Evolutionary conservation across 2,113 vertebrate species (phyloP), one percentile per base, ranked within the genome.

Genomic region (Sprattus sprattus): DNA sequence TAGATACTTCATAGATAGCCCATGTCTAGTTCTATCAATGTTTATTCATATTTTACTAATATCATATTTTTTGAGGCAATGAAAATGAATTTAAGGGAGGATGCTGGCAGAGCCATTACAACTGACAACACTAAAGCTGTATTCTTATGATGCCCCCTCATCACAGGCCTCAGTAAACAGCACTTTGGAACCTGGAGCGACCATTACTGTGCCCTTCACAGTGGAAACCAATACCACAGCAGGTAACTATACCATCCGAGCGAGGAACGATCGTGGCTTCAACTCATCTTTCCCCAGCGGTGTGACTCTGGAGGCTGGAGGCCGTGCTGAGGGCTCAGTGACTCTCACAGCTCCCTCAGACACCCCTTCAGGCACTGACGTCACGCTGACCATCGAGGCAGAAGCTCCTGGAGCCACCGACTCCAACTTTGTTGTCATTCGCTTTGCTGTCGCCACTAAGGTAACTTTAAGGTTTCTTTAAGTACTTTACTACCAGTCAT

Each of bases 181-280:
- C 46, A 84, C 90, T 84, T 3, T 92, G 28, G 44, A 80, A 15
- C 92, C 94, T 0, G 92, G 91, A 28, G 85, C 81, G 0, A 84
- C 83, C 0, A 85, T 89, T 64, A 67, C 83, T 6, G 87, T 94
- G 25, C 89, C 88, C 15, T 94, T 94, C 86, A 84, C 89, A 25
- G 88, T 93, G 86, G 75, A 2, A 25, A 86, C 83, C 45, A 22
- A 1, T 0, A 89, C 85, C 46, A 28, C 7, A 0, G 85, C 57
- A 0, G 91, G 90, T 45, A 93, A 89, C 86, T 86, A 92, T 47
- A 91, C 86, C 50, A 89, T 94, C 85, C 82, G 81, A 52, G 91
- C 89, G 9, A 85, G 86, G 82, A 92, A 92, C 78, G 89, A 83
- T 83, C 87, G 32, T 25, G 11, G 25, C 1, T 94, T 92, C 49